Evolutionary conservation across 2,888 invertebrate species (phyloP).

Genomic region (Pandemis corylana): DNA sequence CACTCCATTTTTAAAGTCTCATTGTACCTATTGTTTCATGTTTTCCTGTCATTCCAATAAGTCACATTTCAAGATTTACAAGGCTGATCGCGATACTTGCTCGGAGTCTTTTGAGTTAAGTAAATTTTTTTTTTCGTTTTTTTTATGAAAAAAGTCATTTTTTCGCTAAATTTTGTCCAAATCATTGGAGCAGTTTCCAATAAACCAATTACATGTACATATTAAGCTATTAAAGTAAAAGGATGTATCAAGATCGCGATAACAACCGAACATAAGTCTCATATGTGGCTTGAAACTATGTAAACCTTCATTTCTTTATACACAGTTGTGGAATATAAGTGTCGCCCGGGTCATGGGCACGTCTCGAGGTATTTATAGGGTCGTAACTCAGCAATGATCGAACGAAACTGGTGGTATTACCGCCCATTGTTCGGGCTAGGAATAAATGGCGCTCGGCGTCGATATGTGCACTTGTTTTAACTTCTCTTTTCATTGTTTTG

Average conservation of each 20-base stretch:
- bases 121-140: too few relatives aligned
- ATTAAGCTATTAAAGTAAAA: neutral
- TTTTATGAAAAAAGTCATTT: too few relatives aligned
- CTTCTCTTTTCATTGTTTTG: constrained; percentile 56
- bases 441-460: constrained; percentile 63
- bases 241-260: neutral
- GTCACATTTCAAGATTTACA: too few relatives aligned
- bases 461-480: constrained; percentile 70
- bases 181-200: too few relatives aligned
- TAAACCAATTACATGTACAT: too few relatives aligned
- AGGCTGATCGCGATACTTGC: too few relatives aligned
- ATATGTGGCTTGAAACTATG: constrained; percentile 7
- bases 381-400: constrained; percentile 79
- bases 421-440: constrained; percentile 77
- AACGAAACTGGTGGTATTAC: constrained; percentile 69
- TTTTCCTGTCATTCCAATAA: too few relatives aligned
- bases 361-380: constrained; percentile 79
- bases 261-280: neutral
- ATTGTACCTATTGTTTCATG: too few relatives aligned
- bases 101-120: too few relatives aligned
- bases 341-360: constrained; percentile 76
- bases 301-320: constrained; percentile 16
- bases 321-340: constrained; percentile 49
- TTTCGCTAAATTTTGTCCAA: too few relatives aligned
- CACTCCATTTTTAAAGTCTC: too few relatives aligned